phyloP scores from a whole-genome alignment of 2,888 invertebrate species.

The Drosophila buzzatii region DNA sequence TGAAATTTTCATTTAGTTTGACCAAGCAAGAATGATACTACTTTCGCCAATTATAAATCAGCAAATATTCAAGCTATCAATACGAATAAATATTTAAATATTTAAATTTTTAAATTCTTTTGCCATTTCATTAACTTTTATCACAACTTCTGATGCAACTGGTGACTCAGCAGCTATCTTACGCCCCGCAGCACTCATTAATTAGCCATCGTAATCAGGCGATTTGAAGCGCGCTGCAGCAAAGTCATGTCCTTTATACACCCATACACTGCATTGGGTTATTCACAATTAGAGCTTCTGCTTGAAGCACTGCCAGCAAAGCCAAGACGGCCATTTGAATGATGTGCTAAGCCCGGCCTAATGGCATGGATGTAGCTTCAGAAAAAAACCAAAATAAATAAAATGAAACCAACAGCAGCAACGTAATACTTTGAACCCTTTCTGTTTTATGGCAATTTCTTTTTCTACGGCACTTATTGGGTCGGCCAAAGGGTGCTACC shows the following conservation, averaged over 20 bases:
- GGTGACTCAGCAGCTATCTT: background rate
- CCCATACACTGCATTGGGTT: background rate
- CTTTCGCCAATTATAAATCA: background rate
- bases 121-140: background rate
- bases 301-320: background rate
- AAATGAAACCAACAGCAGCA: background rate
- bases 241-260: constrained; percentile 1
- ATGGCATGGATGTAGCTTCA: background rate
- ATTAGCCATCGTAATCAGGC: background rate
- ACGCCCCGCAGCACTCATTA: background rate
- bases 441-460: constrained; percentile 1
- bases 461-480: background rate
- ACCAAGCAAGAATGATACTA: background rate
- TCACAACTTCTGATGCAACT: background rate
- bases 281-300: background rate
- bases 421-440: constrained; percentile 1
- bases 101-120: too few species aligned
- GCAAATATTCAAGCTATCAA: background rate
- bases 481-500: background rate
- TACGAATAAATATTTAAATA: accelerated
- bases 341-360: background rate
- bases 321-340: constrained; percentile 1
- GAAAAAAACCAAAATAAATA: too few species aligned
- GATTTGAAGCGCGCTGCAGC: background rate
- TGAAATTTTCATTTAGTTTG: background rate